A percentile compares a stretch with the other conserved stretches of the same genome.
Evolutionary conservation across 2,797 vertebrate genomes (phyloP).

Genomic region (Lagodon rhomboides): DNA sequence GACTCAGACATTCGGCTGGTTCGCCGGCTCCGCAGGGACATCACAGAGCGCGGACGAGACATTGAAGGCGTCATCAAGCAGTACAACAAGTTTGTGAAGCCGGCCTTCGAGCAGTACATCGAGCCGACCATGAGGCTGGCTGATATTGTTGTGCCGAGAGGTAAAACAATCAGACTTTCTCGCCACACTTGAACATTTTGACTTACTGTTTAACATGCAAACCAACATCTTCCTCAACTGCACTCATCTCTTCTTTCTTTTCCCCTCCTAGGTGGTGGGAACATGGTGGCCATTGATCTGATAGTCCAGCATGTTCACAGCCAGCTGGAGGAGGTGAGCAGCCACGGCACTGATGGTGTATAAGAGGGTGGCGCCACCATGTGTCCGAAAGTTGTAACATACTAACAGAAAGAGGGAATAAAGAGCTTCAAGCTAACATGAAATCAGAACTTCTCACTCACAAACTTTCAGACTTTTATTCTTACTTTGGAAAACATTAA

Average conservation of each 20-base stretch:
- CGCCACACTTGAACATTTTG: not conserved
- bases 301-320: constrained; percentile 96
- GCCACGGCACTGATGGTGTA: not conserved
- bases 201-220: not conserved
- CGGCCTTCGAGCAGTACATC: constrained; percentile 94
- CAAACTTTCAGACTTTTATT: not conserved
- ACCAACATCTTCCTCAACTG: not conserved
- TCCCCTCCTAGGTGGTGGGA: constrained; percentile 87
- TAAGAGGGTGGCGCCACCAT: constrained; percentile 63
- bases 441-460: not conserved
- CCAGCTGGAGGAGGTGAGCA: constrained; percentile 95
- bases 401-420: not conserved
- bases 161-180: constrained; percentile 68
- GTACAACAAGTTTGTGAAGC: constrained; percentile 96
- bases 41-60: constrained; percentile 93
- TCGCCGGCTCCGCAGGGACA: constrained; percentile 92
- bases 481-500: not conserved
- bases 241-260: not conserved
- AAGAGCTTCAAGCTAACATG: not conserved
- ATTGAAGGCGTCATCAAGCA: constrained; percentile 95
- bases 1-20: constrained; percentile 94
- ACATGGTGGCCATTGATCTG: constrained; percentile 92
- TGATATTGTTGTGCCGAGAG: constrained; percentile 93
- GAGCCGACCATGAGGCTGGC: constrained; percentile 94
- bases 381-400: constrained; percentile 50